Evolutionary conservation across 2,797 vertebrate species (phyloP).

Genomic region (Gymnocypris eckloni): DNA sequence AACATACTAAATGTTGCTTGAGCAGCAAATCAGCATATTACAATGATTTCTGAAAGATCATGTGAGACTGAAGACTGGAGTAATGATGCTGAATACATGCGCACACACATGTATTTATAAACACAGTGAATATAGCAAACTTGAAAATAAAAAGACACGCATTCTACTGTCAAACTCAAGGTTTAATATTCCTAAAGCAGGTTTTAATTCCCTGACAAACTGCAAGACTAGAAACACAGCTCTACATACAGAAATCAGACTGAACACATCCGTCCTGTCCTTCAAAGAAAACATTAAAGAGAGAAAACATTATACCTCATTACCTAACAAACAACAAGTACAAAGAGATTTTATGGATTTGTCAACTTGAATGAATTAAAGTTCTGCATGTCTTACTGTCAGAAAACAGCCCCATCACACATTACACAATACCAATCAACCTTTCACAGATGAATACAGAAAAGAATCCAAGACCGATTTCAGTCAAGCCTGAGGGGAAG

Average conservation of each 20-base stretch:
- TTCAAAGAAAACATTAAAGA: background rate
- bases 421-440: background rate
- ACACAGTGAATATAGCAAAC: too few relatives aligned
- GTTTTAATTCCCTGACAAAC: conserved; percentile 17
- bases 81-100: background rate
- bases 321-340: background rate
- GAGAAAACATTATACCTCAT: background rate
- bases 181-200: conserved; percentile 22
- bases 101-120: too few relatives aligned
- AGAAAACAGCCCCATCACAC: background rate
- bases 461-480: background rate
- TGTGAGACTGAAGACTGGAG: background rate
- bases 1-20: background rate
- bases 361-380: background rate
- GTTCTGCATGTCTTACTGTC: background rate
- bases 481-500: conserved; percentile 16
- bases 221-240: background rate
- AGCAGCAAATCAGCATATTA: background rate
- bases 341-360: background rate
- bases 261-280: background rate
- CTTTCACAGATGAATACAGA: background rate
- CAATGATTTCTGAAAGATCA: background rate
- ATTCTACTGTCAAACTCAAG: background rate
- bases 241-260: background rate
- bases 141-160: background rate